A percentile compares a stretch with the other conserved stretches of the same genome.
phyloP scores from a whole-genome alignment of 2,113 vertebrate species.

The Balaeniceps rex region DNA sequence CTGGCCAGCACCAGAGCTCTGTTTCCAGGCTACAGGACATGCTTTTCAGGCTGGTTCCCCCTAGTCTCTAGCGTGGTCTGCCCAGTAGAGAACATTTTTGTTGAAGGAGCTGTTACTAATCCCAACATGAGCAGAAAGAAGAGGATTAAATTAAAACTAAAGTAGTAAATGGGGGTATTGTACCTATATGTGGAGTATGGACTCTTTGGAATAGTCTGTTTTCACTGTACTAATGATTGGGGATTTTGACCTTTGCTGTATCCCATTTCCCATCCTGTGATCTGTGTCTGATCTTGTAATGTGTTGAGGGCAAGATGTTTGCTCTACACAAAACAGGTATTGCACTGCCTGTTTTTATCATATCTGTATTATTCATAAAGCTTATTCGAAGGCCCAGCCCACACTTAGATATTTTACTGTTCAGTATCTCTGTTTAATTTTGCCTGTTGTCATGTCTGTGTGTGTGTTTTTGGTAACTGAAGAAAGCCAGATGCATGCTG shows the following conservation, averaged over 20 bases:
- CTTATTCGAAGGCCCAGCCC: background rate
- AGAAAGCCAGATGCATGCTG: background rate
- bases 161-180: background rate
- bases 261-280: background rate
- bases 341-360: background rate
- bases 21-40: background rate
- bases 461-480: background rate
- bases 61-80: background rate
- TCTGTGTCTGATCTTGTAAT: background rate
- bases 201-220: background rate
- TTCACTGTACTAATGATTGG: background rate
- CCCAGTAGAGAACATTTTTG: background rate
- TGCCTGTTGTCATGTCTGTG: background rate
- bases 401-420: background rate
- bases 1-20: background rate
- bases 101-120: background rate
- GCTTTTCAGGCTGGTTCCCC: background rate
- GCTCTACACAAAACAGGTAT: background rate
- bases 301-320: background rate
- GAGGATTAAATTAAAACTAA: background rate
- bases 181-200: background rate
- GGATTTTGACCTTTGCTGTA: background rate
- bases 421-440: background rate
- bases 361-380: background rate
- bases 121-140: background rate